Evolutionary conservation across 1,140 invertebrate genomes (phyloP).

Genomic region (Cotesia vestalis): DNA sequence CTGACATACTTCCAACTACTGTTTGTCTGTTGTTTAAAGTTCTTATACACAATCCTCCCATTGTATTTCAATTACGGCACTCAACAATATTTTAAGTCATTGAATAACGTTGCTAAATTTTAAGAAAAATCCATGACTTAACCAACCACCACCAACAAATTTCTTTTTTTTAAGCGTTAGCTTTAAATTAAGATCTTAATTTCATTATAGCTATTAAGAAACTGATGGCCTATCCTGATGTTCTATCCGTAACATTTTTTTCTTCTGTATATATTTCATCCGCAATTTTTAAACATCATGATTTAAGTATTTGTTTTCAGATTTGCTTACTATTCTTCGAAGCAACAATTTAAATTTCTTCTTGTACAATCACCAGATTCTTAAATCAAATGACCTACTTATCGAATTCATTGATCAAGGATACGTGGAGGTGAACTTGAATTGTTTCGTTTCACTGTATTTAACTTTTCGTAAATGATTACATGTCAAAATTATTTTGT

Average conservation of each 20-base stretch:
- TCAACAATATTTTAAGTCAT: not conserved
- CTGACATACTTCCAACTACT: not conserved
- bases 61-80: not conserved
- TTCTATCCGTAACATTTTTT: slow-evolving; percentile 17
- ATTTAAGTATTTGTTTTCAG: slow-evolving; percentile 1
- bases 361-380: slow-evolving; percentile 6
- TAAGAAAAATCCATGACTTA: slow-evolving; percentile 1
- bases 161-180: slow-evolving; percentile 22
- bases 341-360: not conserved
- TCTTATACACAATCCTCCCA: slow-evolving; percentile 1
- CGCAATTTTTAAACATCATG: not conserved
- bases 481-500: not conserved
- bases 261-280: not conserved
- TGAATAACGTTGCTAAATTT: no score
- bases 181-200: slow-evolving; percentile 5
- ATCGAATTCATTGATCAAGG: slow-evolving; percentile 21
- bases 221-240: not conserved
- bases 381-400: slow-evolving; percentile 41
- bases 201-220: slow-evolving; percentile 2
- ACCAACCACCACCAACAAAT: slow-evolving; percentile 33
- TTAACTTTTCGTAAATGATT: not conserved
- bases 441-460: not conserved
- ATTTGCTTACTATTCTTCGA: not conserved
- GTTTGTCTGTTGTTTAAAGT: not conserved
- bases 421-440: not conserved